Base-by-base conservation (phyloP, 2,888 invertebrate genomes). In the Barypeithes pellucidus region DNA sequence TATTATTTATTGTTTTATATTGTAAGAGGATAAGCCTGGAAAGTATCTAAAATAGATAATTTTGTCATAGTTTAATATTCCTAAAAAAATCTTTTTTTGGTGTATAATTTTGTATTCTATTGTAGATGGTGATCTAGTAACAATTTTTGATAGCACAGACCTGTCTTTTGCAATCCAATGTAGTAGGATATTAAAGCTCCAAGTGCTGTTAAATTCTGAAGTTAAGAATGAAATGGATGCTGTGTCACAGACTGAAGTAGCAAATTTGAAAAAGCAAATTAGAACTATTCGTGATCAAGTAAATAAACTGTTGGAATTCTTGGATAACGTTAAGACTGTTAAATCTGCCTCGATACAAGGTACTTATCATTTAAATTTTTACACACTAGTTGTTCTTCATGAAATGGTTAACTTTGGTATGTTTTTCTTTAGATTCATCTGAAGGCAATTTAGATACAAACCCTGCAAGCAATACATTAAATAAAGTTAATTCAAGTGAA, bases 71-170 rank as follows among this genome's bases (percentile, higher is more conserved):
- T n/a, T n/a, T n/a, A n/a, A n/a, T n/a, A n/a, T n/a, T n/a, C n/a
- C n/a, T n/a, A n/a, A n/a, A n/a, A n/a, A n/a, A n/a, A n/a, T n/a
- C n/a, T n/a, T n/a, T n/a, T n/a, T 5, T 39, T 39, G n/a, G 12
- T 12, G 3, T 14, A 39, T 12, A 22, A 22, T 22, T 2, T 20
- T 50, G 2, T 50, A 22, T n/a, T 50, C 45, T 33, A 0, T 85
- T 87, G 20, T 86, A 91, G 92, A 92, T 88, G 91, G 90, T 66
- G 92, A 93, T 84, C 84, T 92, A 78, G 90, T 93, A 76, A 92
- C 92, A 54, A 91, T 92, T 79, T 90, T 90, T 85, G 92, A 92
- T 84, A 91, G 90, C 81, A 89, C 91, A 36, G 92, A 92, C 84
- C 84, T 92, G 74, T 88, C 91, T 0, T 92, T 91, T 87, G 92